Base-by-base conservation (phyloP, 2,113 vertebrate species). In the Agapornis roseicollis region DNA sequence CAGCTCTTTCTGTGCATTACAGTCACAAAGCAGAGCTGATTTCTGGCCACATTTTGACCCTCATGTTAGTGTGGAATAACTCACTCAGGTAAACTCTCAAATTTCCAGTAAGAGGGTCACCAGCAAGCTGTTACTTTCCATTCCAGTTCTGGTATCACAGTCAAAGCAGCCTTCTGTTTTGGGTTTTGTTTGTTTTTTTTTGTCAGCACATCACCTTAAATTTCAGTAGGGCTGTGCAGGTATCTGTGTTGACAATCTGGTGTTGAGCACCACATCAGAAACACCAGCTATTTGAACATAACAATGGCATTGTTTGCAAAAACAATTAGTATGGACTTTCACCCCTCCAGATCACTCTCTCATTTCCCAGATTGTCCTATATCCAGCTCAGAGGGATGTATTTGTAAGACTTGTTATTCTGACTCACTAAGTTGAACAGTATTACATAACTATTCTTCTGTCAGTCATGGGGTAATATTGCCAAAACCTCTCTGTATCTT, bases 391-490 rank as follows among this genome's bases (percentile, higher is more conserved):
- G 94, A 97, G 98, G 79, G 88, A 94, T 82, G 11, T 91, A 78
- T 91, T 95, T 97, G 84, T 97, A 95, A 91, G 86, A 95, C 82
- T 95, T 95, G 85, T 96, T 97, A 88, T 88, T 97, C 95, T 79
- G 96, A 97, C 95, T 97, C 91, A 93, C 91, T 85, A 85, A 90
- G 79, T 94, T 80, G 88, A 97, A 92, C 81, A 77, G 93, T 80
- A 97, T 97, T 97, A 94, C 96, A 96, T 96, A 97, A 98, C 96
- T 97, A 93, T 97, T 97, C 98, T 98, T 96, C 95, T 97, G 94
- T 97, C 94, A 94, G 96, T 95, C 93, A 18, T 93, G 84, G 84
- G 91, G 93, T 96, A 96, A 95, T 28, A 92, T 82, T 94, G 96
- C 97, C 97, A 97, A 71, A 95, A 94, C 66, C 52, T 94, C 93